phyloP scores from a whole-genome alignment of 2,113 vertebrate species.

The Rhinolophus ferrumequinum region DNA sequence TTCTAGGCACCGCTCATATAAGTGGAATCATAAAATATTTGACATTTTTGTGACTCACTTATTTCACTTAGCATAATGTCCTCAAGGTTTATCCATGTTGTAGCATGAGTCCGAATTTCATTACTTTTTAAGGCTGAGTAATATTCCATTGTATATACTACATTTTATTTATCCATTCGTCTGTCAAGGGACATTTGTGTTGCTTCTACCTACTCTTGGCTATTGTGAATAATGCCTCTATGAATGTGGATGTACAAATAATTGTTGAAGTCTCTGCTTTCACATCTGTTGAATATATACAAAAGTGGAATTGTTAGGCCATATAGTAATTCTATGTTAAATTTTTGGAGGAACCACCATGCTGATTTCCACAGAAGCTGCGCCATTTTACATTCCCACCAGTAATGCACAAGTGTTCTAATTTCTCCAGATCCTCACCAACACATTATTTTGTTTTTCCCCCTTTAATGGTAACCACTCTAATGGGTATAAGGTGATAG shows the following conservation, averaged over 20 bases:
- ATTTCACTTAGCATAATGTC: no score
- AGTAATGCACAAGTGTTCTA: background rate
- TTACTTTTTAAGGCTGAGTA: background rate
- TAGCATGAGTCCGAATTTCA: no score
- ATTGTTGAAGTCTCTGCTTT: background rate
- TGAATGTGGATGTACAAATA: background rate
- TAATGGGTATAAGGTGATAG: background rate
- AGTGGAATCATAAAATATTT: no score
- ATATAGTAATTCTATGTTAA: background rate
- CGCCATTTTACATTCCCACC: background rate
- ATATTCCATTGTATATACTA: slow-evolving; percentile 6
- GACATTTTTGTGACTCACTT: no score
- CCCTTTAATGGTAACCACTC: background rate
- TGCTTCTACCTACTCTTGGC: background rate
- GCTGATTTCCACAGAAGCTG: background rate
- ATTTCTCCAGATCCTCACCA: background rate
- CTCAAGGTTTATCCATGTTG: no score
- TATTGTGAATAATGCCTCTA: slow-evolving; percentile 16
- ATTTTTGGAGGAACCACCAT: background rate
- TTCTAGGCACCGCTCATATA: background rate
- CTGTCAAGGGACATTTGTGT: background rate
- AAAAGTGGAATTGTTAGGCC: background rate
- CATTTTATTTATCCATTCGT: background rate
- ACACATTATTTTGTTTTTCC: background rate
- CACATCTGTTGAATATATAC: background rate